These are phyloP conservation scores for Florisuga fusca DNA, from an alignment of 2,797 vertebrate genomes.

Conservation along the genomic window DNA sequence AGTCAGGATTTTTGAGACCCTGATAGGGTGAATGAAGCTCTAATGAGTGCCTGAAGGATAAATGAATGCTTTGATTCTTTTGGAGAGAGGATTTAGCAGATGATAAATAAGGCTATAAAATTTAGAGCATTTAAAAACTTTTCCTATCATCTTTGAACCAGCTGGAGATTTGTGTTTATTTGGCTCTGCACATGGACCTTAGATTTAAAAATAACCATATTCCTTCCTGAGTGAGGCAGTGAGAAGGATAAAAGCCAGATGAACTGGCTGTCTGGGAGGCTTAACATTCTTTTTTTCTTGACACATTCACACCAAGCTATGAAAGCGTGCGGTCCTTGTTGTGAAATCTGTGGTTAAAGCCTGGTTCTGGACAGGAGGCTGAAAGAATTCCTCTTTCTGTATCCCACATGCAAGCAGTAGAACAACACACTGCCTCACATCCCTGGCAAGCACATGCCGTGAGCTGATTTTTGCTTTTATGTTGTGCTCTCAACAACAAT, in stretches of 20 bases:
- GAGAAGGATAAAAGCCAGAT: constrained; percentile 63
- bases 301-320: constrained; percentile 40
- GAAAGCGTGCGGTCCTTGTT: background rate
- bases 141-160: constrained; percentile 1
- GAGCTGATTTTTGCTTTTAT: background rate
- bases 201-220: constrained; percentile 51
- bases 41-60: background rate
- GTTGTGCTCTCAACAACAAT: background rate
- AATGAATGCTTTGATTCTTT: background rate
- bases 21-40: background rate
- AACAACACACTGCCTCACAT: background rate
- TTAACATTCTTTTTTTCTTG: constrained; percentile 36
- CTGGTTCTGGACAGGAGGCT: background rate
- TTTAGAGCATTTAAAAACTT: background rate
- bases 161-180: constrained; percentile 15
- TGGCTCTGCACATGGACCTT: background rate
- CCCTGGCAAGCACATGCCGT: background rate
- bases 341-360: constrained; percentile 19
- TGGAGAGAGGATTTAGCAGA: background rate
- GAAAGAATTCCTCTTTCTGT: background rate
- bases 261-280: background rate
- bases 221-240: constrained; percentile 9
- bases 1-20: background rate
- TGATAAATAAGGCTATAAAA: background rate
- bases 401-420: background rate